Base-by-base conservation (phyloP, 2,888 invertebrate species). In the Ochropleura plecta region DNA sequence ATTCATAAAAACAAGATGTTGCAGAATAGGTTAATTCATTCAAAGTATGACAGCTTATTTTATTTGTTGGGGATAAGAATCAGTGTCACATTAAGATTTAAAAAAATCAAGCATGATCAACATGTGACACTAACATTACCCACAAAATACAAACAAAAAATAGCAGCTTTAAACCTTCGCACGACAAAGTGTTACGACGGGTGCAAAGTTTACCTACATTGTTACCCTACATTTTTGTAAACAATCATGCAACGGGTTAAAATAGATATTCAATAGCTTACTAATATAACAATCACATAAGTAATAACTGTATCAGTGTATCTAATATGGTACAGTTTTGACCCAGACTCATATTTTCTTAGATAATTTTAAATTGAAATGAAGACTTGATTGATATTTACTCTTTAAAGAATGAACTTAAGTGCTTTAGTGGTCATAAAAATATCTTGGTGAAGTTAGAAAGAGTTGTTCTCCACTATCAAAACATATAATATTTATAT, bases 1-100 rank as follows among this genome's bases (percentile, higher is more conserved):
- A 30, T 76, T 49, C 42, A 57, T 44, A 20, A 46, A 63, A n/a
- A 51, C 44, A 16, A 42, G 14, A 51, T 44, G 44, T 48, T 73
- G 48, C 0, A 30, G 20, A 14, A 57, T n/a, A 60, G 44, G 12
- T 3, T 42, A 42, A 67, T 57, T 57, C 30, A 18, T 60, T 14
- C 14, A 30, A 40, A 66, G n/a, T 40, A 48, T 16, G 40, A 48
- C n/a, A 53, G 14, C 42, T 30, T 30, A 30, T 30, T 30, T 3
- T 30, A 30, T 30, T 30, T 30, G 3, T 30, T 30, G 30, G 30
- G 30, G 30, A 30, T 2, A 30, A 30, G 1, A 30, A 30, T 30
- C 30, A 30, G 30, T 30, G 30, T 30, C 30, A 30, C 30, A 30
- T 30, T 30, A 30, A 30, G 30, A 30, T 30, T 30, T 30, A 30